Conservation (phyloP, 2,113 vertebrate species). For the Boleophthalmus pectinirostris region DNA sequence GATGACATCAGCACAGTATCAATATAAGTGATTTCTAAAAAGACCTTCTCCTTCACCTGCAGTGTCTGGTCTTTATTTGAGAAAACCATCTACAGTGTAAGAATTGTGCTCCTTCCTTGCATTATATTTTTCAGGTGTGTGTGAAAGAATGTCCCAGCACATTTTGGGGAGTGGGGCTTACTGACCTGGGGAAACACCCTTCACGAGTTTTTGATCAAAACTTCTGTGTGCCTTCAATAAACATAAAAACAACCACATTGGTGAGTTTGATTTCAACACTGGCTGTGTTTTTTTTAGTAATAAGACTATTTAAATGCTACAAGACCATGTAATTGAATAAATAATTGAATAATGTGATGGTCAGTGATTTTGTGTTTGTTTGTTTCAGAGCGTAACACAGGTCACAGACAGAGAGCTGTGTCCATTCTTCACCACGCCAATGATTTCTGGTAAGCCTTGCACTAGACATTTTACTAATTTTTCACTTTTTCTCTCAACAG, state of each 20-base stretch:
- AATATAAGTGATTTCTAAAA: too few species aligned
- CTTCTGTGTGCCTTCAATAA: constrained; percentile 74
- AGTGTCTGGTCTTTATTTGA: not conserved
- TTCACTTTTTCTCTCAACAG: not conserved
- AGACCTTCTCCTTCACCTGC: too few species aligned
- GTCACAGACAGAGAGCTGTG: constrained; percentile 78
- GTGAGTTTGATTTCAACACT: constrained; percentile 51
- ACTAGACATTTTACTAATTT: not conserved
- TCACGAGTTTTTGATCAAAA: constrained; percentile 33
- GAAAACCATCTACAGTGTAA: not conserved
- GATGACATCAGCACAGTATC: too few species aligned
- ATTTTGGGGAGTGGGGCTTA: constrained; percentile 27
- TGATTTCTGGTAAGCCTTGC: constrained; percentile 72
- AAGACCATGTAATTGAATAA: too few species aligned
- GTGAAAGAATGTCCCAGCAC: constrained; percentile 73
- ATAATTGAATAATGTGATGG: not conserved
- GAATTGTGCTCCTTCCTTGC: too few species aligned
- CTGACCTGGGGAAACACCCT: fast-evolving
- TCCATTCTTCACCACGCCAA: constrained; percentile 75
- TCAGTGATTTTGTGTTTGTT: not conserved
- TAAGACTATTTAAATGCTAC: too few species aligned
- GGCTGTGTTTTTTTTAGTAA: not conserved
- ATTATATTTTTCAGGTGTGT: constrained; percentile 78
- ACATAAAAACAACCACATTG: constrained; percentile 29
- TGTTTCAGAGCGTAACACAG: constrained; percentile 55